Evolutionary conservation across 2,888 invertebrate species (phyloP), one percentile per base, ranked within the genome.

Genomic region (Ctena decussata): DNA sequence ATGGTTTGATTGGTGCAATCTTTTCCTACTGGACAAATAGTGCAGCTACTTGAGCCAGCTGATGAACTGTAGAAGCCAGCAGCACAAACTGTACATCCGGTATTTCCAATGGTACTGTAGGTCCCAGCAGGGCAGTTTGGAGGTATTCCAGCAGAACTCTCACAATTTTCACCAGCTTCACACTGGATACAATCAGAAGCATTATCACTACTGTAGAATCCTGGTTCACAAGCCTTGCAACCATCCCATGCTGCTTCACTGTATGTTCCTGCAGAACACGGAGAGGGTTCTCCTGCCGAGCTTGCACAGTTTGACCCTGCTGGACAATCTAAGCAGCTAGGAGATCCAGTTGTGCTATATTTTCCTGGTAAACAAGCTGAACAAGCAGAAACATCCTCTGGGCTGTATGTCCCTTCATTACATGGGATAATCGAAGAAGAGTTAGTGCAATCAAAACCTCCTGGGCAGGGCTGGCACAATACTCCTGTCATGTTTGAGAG

Each of bases 21-120:
- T 81, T 91, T 89, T 0, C 95, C 95, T 2, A 92, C 90, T 0
- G 94, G 94, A 82, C 95, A 95, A 24, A 46, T 69, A n/a, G 53
- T 80, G 44, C 80, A 80, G 41, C 15, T 41, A 32, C 73, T 70
- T 24, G 44, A 76, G n/a, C 84, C 78, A 18, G 86, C 87, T 70
- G 83, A 41, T 30, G 32, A 18, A 77, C 87, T 91, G 65, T 89
- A 83, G 71, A 87, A 82, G 21, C 94, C 92, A 44, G 76, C 60
- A 1, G 86, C 75, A 85, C 93, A 93, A 37, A 81, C 82, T 0
- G 83, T 79, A 82, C 94, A 94, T 0, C 81, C 77, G 35, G 71
- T 57, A 27, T 81, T 75, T 15, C 91, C 91, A 27, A 76, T 81
- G 57, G 84, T 32, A 73, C 91, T 91, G 85, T 91, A 93, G 15